These are phyloP conservation scores for Phrixothrix hirtus DNA, from an alignment of 2,888 invertebrate genomes.

Conservation along the genomic window DNA sequence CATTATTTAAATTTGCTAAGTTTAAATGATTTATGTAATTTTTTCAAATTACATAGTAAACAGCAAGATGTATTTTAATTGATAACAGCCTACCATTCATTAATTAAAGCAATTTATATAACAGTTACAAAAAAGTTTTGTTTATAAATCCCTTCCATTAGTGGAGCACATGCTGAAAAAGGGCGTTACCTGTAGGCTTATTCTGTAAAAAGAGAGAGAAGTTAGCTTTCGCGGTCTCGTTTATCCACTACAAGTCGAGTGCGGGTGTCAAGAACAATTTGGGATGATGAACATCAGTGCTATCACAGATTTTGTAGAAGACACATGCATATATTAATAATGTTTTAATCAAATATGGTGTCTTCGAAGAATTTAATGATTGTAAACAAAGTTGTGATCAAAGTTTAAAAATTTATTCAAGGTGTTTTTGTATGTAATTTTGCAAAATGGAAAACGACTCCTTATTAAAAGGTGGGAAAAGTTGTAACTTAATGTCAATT, in stretches of 20 bases:
- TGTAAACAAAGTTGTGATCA: no score
- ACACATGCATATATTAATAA: constrained; percentile 9
- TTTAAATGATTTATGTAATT: constrained; percentile 3
- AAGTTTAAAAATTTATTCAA: no score
- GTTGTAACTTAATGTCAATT: constrained; percentile 39
- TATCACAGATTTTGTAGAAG: constrained; percentile 42
- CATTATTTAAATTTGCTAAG: not conserved
- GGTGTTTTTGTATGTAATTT: no score
- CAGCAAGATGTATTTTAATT: constrained; percentile 1
- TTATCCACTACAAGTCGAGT: constrained; percentile 42
- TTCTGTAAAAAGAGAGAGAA: constrained; percentile 23
- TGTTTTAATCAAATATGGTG: no score
- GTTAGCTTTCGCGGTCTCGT: constrained; percentile 37
- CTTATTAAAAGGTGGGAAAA: constrained; percentile 22
- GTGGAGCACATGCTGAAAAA: constrained; percentile 11
- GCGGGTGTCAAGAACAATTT: constrained; percentile 51
- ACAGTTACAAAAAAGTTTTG: not conserved
- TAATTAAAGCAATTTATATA: constrained; percentile 3
- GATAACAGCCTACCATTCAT: not conserved
- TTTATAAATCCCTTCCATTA: constrained; percentile 12
- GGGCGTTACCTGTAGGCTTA: constrained; percentile 30
- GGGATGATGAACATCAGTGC: constrained; percentile 49
- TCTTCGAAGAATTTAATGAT: no score
- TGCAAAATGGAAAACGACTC: no score
- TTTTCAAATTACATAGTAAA: no score